A percentile compares a stretch with the other conserved stretches of the same genome.
phyloP scores from a whole-genome alignment of 1,140 invertebrate genomes.

The Monomorium pharaonis region DNA sequence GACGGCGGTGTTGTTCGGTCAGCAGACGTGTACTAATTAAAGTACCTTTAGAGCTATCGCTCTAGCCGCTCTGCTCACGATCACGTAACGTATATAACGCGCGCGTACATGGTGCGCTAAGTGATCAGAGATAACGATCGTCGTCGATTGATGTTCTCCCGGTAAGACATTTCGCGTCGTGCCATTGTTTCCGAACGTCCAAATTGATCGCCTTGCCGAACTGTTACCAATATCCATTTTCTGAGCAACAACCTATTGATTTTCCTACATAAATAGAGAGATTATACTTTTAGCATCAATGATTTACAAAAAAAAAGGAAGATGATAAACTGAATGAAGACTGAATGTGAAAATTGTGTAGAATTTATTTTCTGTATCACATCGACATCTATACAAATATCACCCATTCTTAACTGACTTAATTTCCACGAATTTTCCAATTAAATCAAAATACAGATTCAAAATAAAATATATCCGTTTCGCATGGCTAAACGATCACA shows the following conservation, averaged over 20 bases:
- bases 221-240: not conserved
- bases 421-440: not conserved
- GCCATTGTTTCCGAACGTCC: constrained; percentile 26
- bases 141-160: constrained; percentile 18
- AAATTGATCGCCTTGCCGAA: not conserved
- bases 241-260: not conserved
- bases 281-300: not conserved
- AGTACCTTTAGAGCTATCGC: constrained; percentile 42
- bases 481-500: constrained; percentile 10
- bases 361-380: not conserved
- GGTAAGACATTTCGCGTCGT: constrained; percentile 35
- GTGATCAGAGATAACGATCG: constrained; percentile 44
- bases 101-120: not conserved
- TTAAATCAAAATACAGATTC: not conserved
- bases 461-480: not conserved
- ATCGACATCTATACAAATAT: no score
- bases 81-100: constrained; percentile 27
- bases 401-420: not conserved
- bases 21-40: constrained; percentile 47
- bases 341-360: not conserved
- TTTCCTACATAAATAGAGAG: not conserved
- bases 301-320: not conserved
- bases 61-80: not conserved
- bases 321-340: not conserved
- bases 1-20: constrained; percentile 18